Base-by-base conservation (phyloP, 1,140 invertebrate species). In the Drosophila ercepeae region DNA sequence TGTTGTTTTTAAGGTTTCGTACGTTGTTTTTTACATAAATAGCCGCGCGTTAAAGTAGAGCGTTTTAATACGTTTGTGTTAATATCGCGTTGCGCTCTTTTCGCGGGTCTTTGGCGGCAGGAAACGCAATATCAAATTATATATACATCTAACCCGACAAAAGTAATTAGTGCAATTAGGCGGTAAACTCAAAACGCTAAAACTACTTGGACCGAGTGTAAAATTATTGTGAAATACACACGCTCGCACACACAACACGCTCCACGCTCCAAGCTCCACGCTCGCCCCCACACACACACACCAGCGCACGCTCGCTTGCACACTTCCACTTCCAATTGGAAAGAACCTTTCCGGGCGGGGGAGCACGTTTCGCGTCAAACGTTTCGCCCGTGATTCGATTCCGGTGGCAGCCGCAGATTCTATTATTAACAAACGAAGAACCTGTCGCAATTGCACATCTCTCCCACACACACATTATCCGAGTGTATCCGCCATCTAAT, bases 11-110 rank as follows among this genome's bases (percentile, higher is more conserved):
- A 18, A 14, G 39, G 14, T 42, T 42, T 42, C 16, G 39, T 16
- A 42, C 13, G 29, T 19, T 34, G 21, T 67, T 67, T 29, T 41
- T 52, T 34, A 52, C 69, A 70, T 70, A 70, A 70, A 70, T 70
- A 70, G 67, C 67, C 67, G 67, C 52, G 41, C 71, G 59, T 58
- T 74, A 64, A 64, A 64, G 71, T 65, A 49, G 36, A 73, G 34
- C 70, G 70, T 74, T 74, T 72, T 60, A 72, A 73, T 73, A 42
- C 44, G 59, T 55, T 70, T 65, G 70, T 65, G 69, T 74, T 75
- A 75, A 74, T 65, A 74, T 65, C 70, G 63, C 51, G 61, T 21
- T 51, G 59, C 42, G 44, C 58, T 73, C 27, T 53, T 27, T 21
- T 46, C 48, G 49, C 50, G 34, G 29, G 48, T 45, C 18, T 39